Evolutionary conservation across 1,140 invertebrate species (phyloP), one percentile per base, ranked within the genome.

Genomic region (Anastatus disparis): DNA sequence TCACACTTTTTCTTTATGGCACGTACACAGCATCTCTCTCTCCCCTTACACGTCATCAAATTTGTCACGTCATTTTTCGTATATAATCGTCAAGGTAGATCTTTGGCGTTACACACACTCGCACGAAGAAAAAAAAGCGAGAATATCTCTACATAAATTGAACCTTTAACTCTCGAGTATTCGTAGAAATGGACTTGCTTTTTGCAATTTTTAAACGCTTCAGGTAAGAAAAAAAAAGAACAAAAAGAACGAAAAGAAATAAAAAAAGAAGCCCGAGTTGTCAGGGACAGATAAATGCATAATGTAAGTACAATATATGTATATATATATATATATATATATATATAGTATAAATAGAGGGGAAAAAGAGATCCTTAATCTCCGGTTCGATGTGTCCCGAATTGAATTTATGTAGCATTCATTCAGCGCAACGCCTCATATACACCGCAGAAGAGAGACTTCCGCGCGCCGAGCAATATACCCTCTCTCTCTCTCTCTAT

Each of bases 391-490:
- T 70, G 58, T 70, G n/a, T n/a, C 56, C 67, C 63, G 72, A 75
- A 77, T 75, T 76, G 76, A 78, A 82, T 82, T 81, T 81, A 81
- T 77, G 76, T 72, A 75, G 48, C 76, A 69, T 79, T 80, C 76
- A 78, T 78, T 81, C 75, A 63, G 74, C 55, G 68, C 40, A 53
- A 65, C 64, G 67, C 55, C 58, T 77, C 75, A 74, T 58, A n/a
- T n/a, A n/a, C n/a, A n/a, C n/a, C n/a, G n/a, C n/a, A n/a, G n/a
- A n/a, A n/a, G n/a, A n/a, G n/a, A 78, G 78, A 81, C 76, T 78
- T 76, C 76, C 74, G 74, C 78, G 71, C n/a, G n/a, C n/a, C n/a
- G 29, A 53, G 74, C 76, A 78, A 79, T 70, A 70, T 79, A 76
- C 74, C 75, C n/a, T n/a, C n/a, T n/a, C n/a, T n/a, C n/a, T n/a